Conservation (phyloP, 2,888 invertebrate species). For the Cheilosia scutellata region DNA sequence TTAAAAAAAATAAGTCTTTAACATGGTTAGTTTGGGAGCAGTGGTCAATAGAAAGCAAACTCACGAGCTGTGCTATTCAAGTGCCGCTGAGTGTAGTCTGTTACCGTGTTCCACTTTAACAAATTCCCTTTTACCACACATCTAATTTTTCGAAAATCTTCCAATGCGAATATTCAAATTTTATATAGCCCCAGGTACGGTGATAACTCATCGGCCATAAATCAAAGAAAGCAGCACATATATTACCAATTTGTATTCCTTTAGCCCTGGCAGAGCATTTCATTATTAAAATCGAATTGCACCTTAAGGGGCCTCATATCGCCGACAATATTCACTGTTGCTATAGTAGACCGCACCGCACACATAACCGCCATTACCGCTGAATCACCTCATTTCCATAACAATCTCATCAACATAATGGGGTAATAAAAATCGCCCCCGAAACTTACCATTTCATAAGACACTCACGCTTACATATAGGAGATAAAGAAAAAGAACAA, state of each 20-base stretch:
- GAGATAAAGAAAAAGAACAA: background rate
- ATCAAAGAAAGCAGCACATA: slow-evolving; percentile 28
- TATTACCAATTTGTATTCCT: slow-evolving; percentile 32
- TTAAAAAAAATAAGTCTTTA: too few relatives aligned
- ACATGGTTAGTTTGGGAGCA: too few relatives aligned
- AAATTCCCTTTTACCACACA: background rate
- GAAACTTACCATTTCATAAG: slow-evolving; percentile 60
- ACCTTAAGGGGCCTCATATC: slow-evolving; percentile 65
- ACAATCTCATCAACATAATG: slow-evolving; percentile 75
- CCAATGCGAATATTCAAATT: background rate
- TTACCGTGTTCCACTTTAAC: too few relatives aligned
- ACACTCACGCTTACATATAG: slow-evolving; percentile 23
- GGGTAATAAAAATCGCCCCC: slow-evolving; percentile 74
- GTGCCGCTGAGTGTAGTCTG: too few relatives aligned
- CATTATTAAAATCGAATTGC: slow-evolving; percentile 72
- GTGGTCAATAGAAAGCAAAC: too few relatives aligned
- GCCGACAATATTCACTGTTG: slow-evolving; percentile 26
- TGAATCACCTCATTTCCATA: slow-evolving; percentile 75
- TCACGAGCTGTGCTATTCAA: too few relatives aligned
- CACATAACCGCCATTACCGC: slow-evolving; percentile 58
- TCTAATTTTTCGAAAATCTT: background rate
- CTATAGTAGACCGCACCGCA: background rate
- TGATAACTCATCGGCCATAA: slow-evolving; percentile 59
- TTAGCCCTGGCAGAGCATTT: slow-evolving; percentile 38
- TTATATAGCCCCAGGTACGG: background rate